These are phyloP conservation scores for Rousettus leschenaultii DNA, from an alignment of 2,113 vertebrate genomes.

Conservation along the genomic window DNA sequence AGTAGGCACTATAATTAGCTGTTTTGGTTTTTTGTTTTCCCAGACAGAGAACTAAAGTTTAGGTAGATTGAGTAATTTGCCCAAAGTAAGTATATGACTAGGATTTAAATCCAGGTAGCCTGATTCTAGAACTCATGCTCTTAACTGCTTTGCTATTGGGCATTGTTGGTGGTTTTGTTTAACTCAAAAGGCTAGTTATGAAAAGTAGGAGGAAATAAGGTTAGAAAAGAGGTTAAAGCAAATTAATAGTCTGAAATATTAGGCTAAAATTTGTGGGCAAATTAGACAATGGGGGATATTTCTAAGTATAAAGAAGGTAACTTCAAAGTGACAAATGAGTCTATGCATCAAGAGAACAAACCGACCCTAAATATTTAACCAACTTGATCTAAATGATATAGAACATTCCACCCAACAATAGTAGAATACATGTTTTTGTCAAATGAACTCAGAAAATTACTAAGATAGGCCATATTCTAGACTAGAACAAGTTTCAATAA, in stretches of 20 bases:
- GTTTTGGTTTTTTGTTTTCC: neutral
- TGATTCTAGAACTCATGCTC: neutral
- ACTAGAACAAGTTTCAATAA: neutral
- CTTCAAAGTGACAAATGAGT: neutral
- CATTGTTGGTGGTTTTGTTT: neutral
- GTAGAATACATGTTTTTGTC: neutral
- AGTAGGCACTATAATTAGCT: neutral
- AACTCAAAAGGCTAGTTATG: neutral
- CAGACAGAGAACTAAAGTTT: neutral
- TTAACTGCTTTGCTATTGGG: neutral
- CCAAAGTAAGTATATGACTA: neutral
- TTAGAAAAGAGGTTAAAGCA: neutral
- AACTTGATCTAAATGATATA: neutral
- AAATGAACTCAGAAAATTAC: neutral
- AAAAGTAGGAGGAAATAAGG: neutral
- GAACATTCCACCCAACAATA: neutral
- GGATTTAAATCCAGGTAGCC: neutral
- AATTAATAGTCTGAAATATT: neutral
- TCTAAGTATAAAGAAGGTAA: neutral
- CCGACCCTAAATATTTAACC: neutral
- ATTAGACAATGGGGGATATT: neutral
- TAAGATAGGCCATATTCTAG: neutral
- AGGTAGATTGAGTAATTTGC: neutral
- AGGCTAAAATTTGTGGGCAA: slow-evolving; percentile 14
- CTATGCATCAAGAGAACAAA: neutral